phyloP scores from a whole-genome alignment of 2,113 vertebrate species.

The Proteles cristata region DNA sequence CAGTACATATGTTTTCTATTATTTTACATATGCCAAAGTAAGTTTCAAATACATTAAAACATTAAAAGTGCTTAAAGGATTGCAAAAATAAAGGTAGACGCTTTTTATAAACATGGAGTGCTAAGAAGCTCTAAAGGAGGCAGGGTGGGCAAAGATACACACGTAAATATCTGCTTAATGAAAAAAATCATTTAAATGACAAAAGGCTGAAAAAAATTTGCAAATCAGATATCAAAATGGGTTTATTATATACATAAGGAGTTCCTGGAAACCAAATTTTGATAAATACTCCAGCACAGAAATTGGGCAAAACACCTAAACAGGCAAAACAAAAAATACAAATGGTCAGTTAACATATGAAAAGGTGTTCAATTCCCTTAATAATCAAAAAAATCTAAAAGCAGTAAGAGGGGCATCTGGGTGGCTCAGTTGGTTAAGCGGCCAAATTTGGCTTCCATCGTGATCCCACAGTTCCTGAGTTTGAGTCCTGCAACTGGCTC shows the following conservation, averaged over 20 bases:
- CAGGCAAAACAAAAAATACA: background rate
- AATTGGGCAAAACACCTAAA: background rate
- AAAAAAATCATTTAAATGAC: background rate
- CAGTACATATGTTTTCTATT: background rate
- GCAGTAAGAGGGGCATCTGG: background rate
- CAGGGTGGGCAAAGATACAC: background rate
- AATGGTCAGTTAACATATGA: background rate
- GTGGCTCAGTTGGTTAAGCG: no score
- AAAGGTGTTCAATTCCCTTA: background rate
- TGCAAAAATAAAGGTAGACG: background rate
- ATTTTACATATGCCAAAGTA: constrained; percentile 1
- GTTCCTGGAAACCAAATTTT: background rate
- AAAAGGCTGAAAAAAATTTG: background rate
- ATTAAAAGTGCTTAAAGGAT: background rate
- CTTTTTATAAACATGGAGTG: background rate
- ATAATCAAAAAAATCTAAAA: constrained; percentile 32
- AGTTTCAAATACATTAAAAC: constrained; percentile 8
- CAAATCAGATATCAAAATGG: background rate
- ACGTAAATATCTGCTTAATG: background rate
- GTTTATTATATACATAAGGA: background rate
- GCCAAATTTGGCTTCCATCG: no score
- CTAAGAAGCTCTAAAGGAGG: background rate
- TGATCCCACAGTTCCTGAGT: no score
- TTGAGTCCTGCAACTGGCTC: no score
- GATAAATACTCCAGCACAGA: background rate